Base-by-base conservation (phyloP, 2,888 invertebrate genomes). In the Conistra vaccinii region DNA sequence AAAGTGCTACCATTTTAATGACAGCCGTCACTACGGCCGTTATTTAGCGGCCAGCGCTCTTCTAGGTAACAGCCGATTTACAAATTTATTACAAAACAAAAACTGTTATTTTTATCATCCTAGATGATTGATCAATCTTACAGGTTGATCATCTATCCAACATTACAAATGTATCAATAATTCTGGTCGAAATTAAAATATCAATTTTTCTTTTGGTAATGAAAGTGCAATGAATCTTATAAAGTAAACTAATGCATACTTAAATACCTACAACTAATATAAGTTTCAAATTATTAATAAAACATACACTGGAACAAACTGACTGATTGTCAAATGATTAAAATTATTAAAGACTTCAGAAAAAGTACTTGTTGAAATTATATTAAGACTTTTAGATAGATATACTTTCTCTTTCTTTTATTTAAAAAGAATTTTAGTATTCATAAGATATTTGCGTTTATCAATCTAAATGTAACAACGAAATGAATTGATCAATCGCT, bases 241-340 rank as follows among this genome's bases (percentile, higher is more conserved):
- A 57, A 58, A 60, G 75, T n/a, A 57, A 53, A 60, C 55, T 17
- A 84, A 55, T 73, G 29, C 48, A 51, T 26, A 14, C 39, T 20
- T 73, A 60, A 20, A 12, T 78, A 68, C 26, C 62, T 72, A 69
- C 17, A 35, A 53, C 48, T 72, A 72, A 39, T 6, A 42, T 14
- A 66, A n/a, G 35, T 65, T 69, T 61, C n/a, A 81, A 57, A 78
- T 57, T 12, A 51, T 26, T 39, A 20, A 45, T 65, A 39, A 68
- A 73, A 66, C 32, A 55, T 55, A 81, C 66, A 74, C 81, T 57
- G 45, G 51, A 63, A 60, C 35, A 63, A 35, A 63, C n/a, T n/a
- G 14, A n/a, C 45, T 45, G 23, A 48, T 63, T 55, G 23, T 55
- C 14, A 77, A 76, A 39, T 14, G 17, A 48, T 42, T 58, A 45